Base-by-base conservation (phyloP, 2,113 vertebrate species). In the Sturnira hondurensis region DNA sequence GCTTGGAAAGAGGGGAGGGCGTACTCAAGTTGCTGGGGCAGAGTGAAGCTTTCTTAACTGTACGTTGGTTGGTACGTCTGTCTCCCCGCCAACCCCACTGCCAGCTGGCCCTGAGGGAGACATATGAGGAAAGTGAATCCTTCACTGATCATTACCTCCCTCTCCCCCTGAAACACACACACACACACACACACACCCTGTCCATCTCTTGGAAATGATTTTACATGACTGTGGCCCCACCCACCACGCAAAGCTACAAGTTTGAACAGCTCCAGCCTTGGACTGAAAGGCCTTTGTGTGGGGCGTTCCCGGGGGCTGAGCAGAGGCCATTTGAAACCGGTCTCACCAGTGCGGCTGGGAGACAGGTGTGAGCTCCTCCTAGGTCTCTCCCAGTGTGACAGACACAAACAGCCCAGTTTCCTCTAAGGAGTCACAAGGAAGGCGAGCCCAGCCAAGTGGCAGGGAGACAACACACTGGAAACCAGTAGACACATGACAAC, bases 311-410 rank as follows among this genome's bases (percentile, higher is more conserved):
- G 38, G 91, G 63, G n/a, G 11, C 86, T 16, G 45, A 76, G 76
- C 52, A 54, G 22, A 81, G 77, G 77, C 93, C 58, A 20, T 65
- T 91, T 41, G 71, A 95, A 98, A 98, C 97, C 61, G 28, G 97
- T 97, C 76, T n/a, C 61, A 93, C 97, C 77, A 83, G 97, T 92
- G 61, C 38, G n/a, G 63, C 73, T 45, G 47, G 94, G 89, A 86
- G 45, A 76, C 86, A 7, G 26, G 71, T 2, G 65, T 45, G 81
- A 22, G 36, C 45, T 56, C 81, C 89, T 93, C 45, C 7, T 14
- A 78, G 73, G 52, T 47, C 58, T 76, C 89, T 94, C 36, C 61
- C 77, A 81, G 76, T 67, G 61, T 33, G 90, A 91, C 93, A 78
- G 90, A 82, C n/a, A 74, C 45, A 82, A 88, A 94, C 70, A 87